A percentile compares a stretch with the other conserved stretches of the same genome.
These are phyloP conservation scores for Oophaga pumilio DNA, from an alignment of 2,113 vertebrate genomes.

Conservation along the genomic window DNA sequence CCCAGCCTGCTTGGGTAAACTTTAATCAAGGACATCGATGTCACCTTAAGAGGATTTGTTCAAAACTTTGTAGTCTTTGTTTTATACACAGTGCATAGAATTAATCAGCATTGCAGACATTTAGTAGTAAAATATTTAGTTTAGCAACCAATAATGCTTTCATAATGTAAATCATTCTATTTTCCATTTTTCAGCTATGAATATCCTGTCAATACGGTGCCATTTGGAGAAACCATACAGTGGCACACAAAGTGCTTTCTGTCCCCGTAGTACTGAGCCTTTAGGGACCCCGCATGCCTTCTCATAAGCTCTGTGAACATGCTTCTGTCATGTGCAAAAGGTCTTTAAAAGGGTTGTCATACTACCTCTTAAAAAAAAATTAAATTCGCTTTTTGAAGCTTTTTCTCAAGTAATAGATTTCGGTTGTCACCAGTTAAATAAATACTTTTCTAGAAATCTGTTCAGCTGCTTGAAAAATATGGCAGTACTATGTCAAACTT, in stretches of 20 bases:
- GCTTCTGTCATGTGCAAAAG: no score
- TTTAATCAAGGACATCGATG: constrained; percentile 71
- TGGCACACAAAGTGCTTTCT: no score
- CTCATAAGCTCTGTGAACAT: no score
- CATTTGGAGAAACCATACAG: background rate
- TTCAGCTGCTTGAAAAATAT: background rate
- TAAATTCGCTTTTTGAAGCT: no score
- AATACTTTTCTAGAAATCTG: background rate
- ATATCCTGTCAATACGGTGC: background rate
- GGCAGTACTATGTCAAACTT: background rate
- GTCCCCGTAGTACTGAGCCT: no score
- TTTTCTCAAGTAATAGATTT: background rate
- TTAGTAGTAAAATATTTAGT: background rate
- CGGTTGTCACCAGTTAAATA: background rate
- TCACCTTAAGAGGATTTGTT: constrained; percentile 61
- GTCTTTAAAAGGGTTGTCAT: no score
- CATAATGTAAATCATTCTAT: background rate
- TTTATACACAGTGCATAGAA: constrained; percentile 3
- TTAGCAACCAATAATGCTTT: background rate
- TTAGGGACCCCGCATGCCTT: no score
- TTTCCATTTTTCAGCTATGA: background rate
- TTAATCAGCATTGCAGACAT: constrained; percentile 17
- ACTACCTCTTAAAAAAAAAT: no score
- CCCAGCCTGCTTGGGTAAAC: constrained; percentile 66
- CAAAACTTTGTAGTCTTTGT: constrained; percentile 31